Conservation (phyloP, 2,113 vertebrate genomes). For the Campylorhamphus procurvoides region DNA sequence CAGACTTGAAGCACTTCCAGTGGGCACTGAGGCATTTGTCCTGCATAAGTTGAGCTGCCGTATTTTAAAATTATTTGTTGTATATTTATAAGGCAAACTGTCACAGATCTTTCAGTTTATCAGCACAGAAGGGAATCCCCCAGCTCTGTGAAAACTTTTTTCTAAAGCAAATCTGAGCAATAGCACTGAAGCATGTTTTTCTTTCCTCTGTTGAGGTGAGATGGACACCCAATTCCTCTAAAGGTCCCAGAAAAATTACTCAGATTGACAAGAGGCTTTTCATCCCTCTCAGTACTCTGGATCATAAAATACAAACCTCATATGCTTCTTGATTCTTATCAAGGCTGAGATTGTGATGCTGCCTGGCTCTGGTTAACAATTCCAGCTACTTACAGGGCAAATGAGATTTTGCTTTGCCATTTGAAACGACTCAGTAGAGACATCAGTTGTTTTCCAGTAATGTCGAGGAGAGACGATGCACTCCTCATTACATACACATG, state of each 20-base stretch:
- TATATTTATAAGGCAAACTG: neutral
- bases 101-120: neutral
- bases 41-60: accelerated
- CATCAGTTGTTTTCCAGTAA: neutral
- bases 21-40: neutral
- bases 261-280: neutral
- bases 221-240: neutral
- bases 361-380: neutral
- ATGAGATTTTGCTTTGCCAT: neutral
- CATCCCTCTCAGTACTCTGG: neutral
- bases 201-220: neutral
- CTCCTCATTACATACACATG: neutral
- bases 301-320: neutral
- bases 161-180: neutral
- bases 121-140: neutral
- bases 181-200: neutral
- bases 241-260: neutral
- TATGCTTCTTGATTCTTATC: neutral
- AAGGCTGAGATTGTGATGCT: neutral
- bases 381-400: neutral
- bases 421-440: neutral
- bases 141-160: neutral
- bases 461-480: neutral
- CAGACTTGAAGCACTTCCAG: neutral
- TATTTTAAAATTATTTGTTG: neutral